Conservation (phyloP, 2,113 vertebrate genomes). For the Neolamprologus hecqui region DNA sequence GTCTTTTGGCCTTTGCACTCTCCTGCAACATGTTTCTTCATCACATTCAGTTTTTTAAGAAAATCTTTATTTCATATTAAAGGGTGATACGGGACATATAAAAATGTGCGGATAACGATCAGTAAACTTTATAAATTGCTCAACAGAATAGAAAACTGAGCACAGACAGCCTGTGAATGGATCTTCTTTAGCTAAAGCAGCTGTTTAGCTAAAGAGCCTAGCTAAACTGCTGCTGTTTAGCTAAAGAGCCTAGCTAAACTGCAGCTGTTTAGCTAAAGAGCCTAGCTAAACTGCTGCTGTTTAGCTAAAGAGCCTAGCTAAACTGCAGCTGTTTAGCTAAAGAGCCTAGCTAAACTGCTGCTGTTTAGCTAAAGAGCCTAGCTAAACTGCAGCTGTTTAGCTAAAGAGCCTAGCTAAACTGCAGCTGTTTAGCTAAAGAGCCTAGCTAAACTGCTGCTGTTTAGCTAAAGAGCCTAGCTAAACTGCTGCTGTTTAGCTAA, state of each 20-base stretch:
- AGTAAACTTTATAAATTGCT: background rate
- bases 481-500: background rate
- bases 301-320: background rate
- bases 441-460: background rate
- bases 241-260: background rate
- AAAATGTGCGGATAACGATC: accelerated
- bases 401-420: background rate
- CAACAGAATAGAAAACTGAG: background rate
- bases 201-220: background rate
- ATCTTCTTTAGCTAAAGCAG: background rate
- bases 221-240: background rate
- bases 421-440: background rate
- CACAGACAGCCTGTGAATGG: background rate
- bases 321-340: background rate
- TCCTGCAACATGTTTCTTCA: background rate
- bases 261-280: background rate
- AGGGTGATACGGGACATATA: background rate
- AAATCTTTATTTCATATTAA: background rate
- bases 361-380: background rate
- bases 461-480: background rate
- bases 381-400: no score
- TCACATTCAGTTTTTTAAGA: background rate
- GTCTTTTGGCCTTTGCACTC: background rate
- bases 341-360: background rate
- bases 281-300: background rate